These are phyloP conservation scores for Propithecus coquereli DNA, from an alignment of 2,113 vertebrate species.

Conservation along the genomic window DNA sequence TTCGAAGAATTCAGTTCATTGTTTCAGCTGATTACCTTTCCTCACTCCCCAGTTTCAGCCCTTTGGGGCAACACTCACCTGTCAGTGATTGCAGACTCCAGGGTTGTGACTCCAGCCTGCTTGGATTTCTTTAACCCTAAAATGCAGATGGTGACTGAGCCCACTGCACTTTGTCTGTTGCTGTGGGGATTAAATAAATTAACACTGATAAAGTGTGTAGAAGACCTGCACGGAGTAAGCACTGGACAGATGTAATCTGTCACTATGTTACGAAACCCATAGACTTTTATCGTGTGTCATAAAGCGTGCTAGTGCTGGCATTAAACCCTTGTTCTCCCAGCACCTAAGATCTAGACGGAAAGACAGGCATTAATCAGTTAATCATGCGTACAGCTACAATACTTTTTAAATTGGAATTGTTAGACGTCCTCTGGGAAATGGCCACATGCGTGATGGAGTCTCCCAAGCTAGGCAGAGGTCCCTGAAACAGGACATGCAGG, in stretches of 20 bases:
- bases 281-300: accelerated
- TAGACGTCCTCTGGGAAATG: not conserved
- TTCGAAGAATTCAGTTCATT: accelerated
- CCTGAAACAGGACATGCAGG: not conserved
- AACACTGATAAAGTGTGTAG: not conserved
- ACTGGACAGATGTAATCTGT: accelerated
- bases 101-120: too few relatives aligned
- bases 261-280: accelerated
- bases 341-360: accelerated
- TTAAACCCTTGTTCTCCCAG: accelerated
- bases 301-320: accelerated
- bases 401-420: not conserved
- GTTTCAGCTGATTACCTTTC: not conserved
- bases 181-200: not conserved
- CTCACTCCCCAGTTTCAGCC: accelerated
- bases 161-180: too few relatives aligned
- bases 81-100: too few relatives aligned
- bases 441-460: accelerated
- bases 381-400: accelerated
- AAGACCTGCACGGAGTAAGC: accelerated
- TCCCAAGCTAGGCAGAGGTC: accelerated
- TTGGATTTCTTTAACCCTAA: not conserved
- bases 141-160: too few relatives aligned
- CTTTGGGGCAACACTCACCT: accelerated
- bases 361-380: not conserved